phyloP scores from a whole-genome alignment of 2,113 vertebrate species.

The Panthera tigris region DNA sequence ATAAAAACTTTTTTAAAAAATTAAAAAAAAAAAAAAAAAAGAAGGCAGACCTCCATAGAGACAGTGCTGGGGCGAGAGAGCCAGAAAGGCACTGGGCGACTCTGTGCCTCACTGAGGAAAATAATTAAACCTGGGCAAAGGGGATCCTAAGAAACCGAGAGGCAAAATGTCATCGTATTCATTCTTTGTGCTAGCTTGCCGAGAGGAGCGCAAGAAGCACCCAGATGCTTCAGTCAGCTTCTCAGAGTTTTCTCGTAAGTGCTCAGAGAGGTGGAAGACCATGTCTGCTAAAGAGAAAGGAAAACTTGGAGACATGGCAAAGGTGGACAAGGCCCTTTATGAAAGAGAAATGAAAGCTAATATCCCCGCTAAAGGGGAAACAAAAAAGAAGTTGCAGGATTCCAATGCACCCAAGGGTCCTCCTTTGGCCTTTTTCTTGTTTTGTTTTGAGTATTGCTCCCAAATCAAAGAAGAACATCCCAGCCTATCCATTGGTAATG shows the following conservation, averaged over 20 bases:
- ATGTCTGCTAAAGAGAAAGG: not conserved
- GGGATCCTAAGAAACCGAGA: not conserved
- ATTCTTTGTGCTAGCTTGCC: not conserved
- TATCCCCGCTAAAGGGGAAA: not conserved
- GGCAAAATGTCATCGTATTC: not conserved
- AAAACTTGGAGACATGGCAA: too few relatives aligned
- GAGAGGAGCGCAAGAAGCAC: not conserved
- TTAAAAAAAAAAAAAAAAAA: too few relatives aligned
- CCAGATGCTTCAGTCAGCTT: not conserved
- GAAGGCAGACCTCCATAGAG: not conserved
- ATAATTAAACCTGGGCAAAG: not conserved
- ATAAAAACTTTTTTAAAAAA: too few relatives aligned
- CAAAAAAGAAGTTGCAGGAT: not conserved
- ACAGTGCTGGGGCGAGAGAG: not conserved
- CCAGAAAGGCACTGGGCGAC: too few relatives aligned
- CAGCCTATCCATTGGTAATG: fast-evolving
- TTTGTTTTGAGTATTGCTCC: not conserved
- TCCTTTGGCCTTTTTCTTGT: not conserved
- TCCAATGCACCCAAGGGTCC: not conserved
- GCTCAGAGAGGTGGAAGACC: not conserved
- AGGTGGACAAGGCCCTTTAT: too few relatives aligned
- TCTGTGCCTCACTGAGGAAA: not conserved
- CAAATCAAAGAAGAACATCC: not conserved
- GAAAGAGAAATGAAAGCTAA: not conserved
- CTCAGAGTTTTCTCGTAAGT: not conserved